Percentiles rank a stretch among this genome's conserved stretches.
Conservation (phyloP, 2,797 vertebrate species). For the Neosalanx taihuensis region DNA sequence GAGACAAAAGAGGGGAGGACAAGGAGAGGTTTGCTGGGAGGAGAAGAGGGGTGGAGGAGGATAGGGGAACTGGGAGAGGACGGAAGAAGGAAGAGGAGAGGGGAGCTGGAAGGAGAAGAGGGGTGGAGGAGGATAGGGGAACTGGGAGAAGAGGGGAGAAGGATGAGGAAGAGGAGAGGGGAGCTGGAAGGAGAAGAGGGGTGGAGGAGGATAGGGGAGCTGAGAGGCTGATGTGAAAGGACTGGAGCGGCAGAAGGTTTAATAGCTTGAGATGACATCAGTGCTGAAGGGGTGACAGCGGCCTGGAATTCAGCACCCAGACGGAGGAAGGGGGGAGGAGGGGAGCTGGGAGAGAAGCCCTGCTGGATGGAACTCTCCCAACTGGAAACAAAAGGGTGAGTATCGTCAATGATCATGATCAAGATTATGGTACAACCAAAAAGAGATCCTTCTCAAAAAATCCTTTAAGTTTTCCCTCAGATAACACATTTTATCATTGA, state of each 20-base stretch:
- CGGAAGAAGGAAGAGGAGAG: background rate
- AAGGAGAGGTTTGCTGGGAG: background rate
- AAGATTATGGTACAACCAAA: slow-evolving; percentile 2
- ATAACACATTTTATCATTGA: no score
- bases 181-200: background rate
- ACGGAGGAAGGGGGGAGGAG: background rate
- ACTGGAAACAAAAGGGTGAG: slow-evolving; percentile 19
- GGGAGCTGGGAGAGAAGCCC: slow-evolving; percentile 19
- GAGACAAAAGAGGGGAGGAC: background rate
- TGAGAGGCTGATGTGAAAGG: slow-evolving; percentile 7
- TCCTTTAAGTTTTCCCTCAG: no score
- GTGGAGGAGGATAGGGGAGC: background rate
- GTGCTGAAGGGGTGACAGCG: background rate
- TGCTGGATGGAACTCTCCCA: slow-evolving; percentile 11
- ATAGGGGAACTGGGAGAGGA: no score
- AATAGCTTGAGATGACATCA: slow-evolving; percentile 19
- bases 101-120: background rate
- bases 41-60: background rate
- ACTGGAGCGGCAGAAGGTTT: slow-evolving; percentile 19
- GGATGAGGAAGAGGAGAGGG: background rate
- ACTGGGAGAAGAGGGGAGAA: background rate
- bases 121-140: background rate
- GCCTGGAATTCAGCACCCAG: background rate
- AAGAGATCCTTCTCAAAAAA: background rate
- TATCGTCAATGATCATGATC: slow-evolving; percentile 20